Evolutionary conservation across 1,140 invertebrate species (phyloP), one percentile per base, ranked within the genome.

Genomic region (Magallana gigas): DNA sequence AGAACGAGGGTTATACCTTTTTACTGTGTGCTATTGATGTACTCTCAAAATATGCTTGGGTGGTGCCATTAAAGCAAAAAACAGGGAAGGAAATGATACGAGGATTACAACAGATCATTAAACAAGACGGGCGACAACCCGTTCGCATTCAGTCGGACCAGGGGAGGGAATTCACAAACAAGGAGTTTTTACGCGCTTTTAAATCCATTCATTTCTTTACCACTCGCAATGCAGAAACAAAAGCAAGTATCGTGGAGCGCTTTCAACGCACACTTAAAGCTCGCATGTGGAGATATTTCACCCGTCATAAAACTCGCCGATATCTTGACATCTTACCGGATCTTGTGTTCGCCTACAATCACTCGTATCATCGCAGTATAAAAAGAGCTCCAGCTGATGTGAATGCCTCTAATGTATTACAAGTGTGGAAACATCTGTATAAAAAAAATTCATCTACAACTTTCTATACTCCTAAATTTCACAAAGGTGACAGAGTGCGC

Each of bases 251-350:
- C 36, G 36, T 48, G 36, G 36, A 48, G 83, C 58, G 81, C n/a
- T 87, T 84, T 60, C 58, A 84, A 83, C 84, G 86, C 8, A 87
- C 80, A 7, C 11, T 87, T 14, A 87, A 64, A 84, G 29, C 23
- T 9, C 11, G 56, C 29, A 87, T 87, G 86, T 87, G 81, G 81
- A 56, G 60, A 64, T 87, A 87, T 58, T 87, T 87, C 4, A 83
- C 86, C 3, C 7, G 62, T 56, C 2, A 62, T 11, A 68, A 71
- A 18, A 64, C 86, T 18, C 18, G 82, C 14, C 18, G 64, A 8
- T 88, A 88, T 60, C 29, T 88, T 6, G 87, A 88, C 60, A 56
- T 84, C 16, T 36, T 88, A 83, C 81, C 23, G 9, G 29, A 83
- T 36, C 11, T 83, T 12, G 81, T 83, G n/a, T 48, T 48, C 4